Percentiles rank a stretch among this genome's conserved stretches.
Conservation (phyloP, 2,888 invertebrate species). For the Heliconius charithonia region DNA sequence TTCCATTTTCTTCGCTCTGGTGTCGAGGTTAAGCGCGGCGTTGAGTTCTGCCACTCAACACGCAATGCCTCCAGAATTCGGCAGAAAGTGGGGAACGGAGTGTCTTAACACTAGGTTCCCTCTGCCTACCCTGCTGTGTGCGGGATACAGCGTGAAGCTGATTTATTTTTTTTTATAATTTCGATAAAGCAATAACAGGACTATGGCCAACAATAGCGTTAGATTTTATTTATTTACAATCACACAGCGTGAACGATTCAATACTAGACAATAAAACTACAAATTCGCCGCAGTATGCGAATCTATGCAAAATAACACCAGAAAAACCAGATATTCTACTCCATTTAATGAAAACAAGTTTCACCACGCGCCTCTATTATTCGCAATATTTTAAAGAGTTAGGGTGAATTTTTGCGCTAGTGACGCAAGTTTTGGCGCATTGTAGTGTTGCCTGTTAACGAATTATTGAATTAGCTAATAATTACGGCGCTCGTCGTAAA, state of each 20-base stretch:
- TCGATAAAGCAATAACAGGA: background rate
- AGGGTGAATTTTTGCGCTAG: constrained; percentile 53
- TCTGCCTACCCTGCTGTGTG: too few species aligned
- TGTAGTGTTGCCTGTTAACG: constrained; percentile 78
- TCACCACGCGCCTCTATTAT: constrained; percentile 75
- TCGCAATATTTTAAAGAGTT: constrained; percentile 59
- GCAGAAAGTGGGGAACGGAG: too few species aligned
- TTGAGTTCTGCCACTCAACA: too few species aligned
- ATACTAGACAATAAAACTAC: constrained; percentile 65
- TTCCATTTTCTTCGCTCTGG: too few species aligned
- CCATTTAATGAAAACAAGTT: constrained; percentile 66
- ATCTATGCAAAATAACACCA: constrained; percentile 63
- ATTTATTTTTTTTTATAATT: too few species aligned
- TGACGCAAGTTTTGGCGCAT: constrained; percentile 62
- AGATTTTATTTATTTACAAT: constrained; percentile 58
- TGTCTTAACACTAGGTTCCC: too few species aligned
- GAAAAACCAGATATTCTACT: constrained; percentile 73
- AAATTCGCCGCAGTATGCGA: constrained; percentile 64
- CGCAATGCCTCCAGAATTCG: too few species aligned
- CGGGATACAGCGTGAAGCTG: too few species aligned
- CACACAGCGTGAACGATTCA: constrained; percentile 63
- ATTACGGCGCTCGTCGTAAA: constrained; percentile 65
- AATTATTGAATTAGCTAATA: constrained; percentile 77
- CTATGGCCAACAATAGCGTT: constrained; percentile 15
- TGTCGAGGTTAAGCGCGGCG: too few species aligned